These are phyloP conservation scores for Heliconius himera DNA, from an alignment of 1,140 invertebrate species.

Conservation along the genomic window DNA sequence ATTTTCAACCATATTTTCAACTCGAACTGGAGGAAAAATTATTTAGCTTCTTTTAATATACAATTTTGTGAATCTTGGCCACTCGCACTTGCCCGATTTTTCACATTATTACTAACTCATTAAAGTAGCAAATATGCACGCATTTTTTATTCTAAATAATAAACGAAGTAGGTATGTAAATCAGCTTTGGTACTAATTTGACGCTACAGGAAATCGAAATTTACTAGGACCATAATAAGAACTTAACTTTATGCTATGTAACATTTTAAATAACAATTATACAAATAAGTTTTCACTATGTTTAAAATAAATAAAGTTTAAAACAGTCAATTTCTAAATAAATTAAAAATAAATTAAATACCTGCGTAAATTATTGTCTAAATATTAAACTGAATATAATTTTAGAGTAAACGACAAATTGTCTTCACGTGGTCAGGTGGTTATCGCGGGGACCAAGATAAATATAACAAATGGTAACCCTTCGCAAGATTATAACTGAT, in stretches of 20 bases:
- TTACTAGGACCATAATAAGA: neutral
- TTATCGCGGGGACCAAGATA: neutral
- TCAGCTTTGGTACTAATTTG: constrained; percentile 47
- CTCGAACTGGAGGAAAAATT: too few species aligned
- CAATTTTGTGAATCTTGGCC: too few species aligned
- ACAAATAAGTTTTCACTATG: too few species aligned
- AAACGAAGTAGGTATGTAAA: neutral
- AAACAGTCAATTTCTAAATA: too few species aligned
- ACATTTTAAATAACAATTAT: too few species aligned
- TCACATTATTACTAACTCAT: neutral
- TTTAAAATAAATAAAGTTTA: too few species aligned
- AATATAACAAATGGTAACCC: constrained; percentile 16
- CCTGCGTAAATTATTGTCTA: neutral
- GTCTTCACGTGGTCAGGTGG: neutral
- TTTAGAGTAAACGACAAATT: neutral
- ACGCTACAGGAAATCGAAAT: constrained; percentile 68
- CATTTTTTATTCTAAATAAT: neutral
- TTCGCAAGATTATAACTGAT: constrained; percentile 60
- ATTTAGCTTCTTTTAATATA: too few species aligned
- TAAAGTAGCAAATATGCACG: neutral
- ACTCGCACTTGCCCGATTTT: too few species aligned
- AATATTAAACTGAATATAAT: neutral
- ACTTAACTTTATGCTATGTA: too few species aligned
- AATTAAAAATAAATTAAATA: neutral
- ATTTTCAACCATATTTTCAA: too few species aligned